Percentiles rank a stretch among this genome's conserved stretches.
These are phyloP conservation scores for Mylabris phalerata DNA, from an alignment of 1,140 invertebrate species.

Conservation along the genomic window DNA sequence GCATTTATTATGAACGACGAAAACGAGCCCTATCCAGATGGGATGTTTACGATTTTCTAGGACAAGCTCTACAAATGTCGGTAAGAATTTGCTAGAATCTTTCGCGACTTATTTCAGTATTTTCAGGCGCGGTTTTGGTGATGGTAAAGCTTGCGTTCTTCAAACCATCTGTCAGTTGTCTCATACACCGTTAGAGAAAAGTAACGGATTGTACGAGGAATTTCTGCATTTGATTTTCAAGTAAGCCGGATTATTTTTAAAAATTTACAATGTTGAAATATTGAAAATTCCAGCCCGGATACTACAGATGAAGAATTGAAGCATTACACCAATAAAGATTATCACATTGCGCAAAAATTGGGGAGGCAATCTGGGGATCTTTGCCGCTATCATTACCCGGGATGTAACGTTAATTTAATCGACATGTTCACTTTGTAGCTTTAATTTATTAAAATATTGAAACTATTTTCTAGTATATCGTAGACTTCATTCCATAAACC, in stretches of 20 bases:
- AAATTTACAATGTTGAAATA: not conserved
- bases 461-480: not conserved
- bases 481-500: not conserved
- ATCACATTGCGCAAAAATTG: slow-evolving; percentile 58
- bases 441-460: not conserved
- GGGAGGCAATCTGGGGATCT: slow-evolving; percentile 46
- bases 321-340: slow-evolving; percentile 59
- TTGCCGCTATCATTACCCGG: slow-evolving; percentile 52
- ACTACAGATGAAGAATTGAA: slow-evolving; percentile 52
- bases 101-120: not conserved
- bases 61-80: slow-evolving; percentile 3
- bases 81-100: not conserved
- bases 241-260: slow-evolving; percentile 42
- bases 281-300: slow-evolving; percentile 48
- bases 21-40: slow-evolving; percentile 11
- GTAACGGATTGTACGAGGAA: slow-evolving; percentile 58
- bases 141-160: slow-evolving; percentile 61
- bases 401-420: slow-evolving; percentile 55
- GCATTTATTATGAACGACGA: slow-evolving; percentile 2
- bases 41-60: slow-evolving; percentile 13
- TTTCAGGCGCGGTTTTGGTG: slow-evolving; percentile 19
- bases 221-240: slow-evolving; percentile 63
- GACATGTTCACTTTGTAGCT: slow-evolving; percentile 49
- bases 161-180: slow-evolving; percentile 67
- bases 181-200: slow-evolving; percentile 55